A percentile compares a stretch with the other conserved stretches of the same genome.
Evolutionary conservation across 2,888 invertebrate species (phyloP).

Genomic region (Brachylomia viminalis): DNA sequence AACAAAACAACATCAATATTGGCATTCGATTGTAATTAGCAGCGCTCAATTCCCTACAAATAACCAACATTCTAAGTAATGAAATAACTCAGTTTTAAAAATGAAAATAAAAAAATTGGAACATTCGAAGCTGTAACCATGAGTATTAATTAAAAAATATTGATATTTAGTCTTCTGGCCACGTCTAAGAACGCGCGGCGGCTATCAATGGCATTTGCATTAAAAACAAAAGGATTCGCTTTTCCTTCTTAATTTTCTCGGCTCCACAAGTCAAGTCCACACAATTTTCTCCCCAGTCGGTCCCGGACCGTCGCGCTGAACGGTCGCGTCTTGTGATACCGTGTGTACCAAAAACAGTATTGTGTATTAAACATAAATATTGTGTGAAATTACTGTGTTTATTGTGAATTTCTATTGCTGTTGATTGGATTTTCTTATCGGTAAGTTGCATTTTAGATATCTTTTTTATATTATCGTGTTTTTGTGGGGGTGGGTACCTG

Average conservation of each 20-base stretch:
- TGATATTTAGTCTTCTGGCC: slow-evolving; percentile 40
- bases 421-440: slow-evolving; percentile 57
- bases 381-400: slow-evolving; percentile 63
- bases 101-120: background rate
- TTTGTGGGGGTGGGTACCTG: slow-evolving; percentile 54
- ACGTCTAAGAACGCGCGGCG: slow-evolving; percentile 21
- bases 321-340: slow-evolving; percentile 34
- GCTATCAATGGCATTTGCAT: slow-evolving; percentile 10
- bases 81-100: slow-evolving; percentile 12
- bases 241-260: slow-evolving; percentile 51
- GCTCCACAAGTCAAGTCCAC: slow-evolving; percentile 34
- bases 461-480: slow-evolving; percentile 10
- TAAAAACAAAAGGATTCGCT: slow-evolving; percentile 53
- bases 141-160: slow-evolving; percentile 19
- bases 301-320: slow-evolving; percentile 32
- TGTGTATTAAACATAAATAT: slow-evolving; percentile 59
- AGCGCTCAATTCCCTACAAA: slow-evolving; percentile 17
- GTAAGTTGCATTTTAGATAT: slow-evolving; percentile 60
- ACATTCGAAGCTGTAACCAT: background rate
- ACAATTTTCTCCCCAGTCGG: slow-evolving; percentile 57
- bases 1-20: slow-evolving; percentile 28
- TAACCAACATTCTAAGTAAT: slow-evolving; percentile 28
- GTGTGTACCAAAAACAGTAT: slow-evolving; percentile 50
- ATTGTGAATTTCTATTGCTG: slow-evolving; percentile 46
- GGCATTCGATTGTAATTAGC: slow-evolving; percentile 30